Evolutionary conservation across 2,888 invertebrate genomes (phyloP).

Genomic region (Catocala fraxini): DNA sequence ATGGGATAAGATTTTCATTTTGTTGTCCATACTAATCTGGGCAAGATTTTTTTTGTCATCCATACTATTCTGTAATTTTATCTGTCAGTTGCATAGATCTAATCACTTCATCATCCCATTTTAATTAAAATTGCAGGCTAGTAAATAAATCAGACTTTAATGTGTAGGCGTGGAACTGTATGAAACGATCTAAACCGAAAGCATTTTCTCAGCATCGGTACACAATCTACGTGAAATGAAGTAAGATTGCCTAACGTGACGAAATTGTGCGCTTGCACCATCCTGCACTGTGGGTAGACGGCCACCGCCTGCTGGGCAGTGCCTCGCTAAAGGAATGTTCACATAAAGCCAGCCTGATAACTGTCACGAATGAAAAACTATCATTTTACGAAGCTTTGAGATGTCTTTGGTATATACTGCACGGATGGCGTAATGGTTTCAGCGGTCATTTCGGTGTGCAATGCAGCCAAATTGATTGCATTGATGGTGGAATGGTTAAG

Average conservation of each 20-base stretch:
- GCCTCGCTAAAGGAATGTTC: conserved; percentile 16
- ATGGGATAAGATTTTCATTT: too few relatives aligned
- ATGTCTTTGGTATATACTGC: too few relatives aligned
- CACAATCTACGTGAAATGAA: conserved; percentile 63
- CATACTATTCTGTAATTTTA: too few relatives aligned
- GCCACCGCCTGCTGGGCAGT: conserved; percentile 46
- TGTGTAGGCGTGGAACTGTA: conserved; percentile 10
- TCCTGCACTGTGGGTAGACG: conserved; percentile 35
- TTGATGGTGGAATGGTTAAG: too few relatives aligned
- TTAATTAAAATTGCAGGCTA: not conserved
- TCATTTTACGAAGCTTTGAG: too few relatives aligned
- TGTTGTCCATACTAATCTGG: too few relatives aligned
- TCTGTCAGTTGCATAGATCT: too few relatives aligned
- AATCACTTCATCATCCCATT: not conserved
- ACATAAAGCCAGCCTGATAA: conserved; percentile 8
- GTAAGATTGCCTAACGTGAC: conserved; percentile 65
- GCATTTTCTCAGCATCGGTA: conserved; percentile 55
- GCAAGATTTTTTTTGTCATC: too few relatives aligned
- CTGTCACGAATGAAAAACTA: not conserved
- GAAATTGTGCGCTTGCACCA: conserved; percentile 69
- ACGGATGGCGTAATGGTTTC: too few relatives aligned
- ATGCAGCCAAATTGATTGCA: too few relatives aligned
- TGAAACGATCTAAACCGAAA: conserved; percentile 14
- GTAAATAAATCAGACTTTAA: conserved; percentile 1
- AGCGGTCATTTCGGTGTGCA: too few relatives aligned